Conservation (phyloP, 2,888 invertebrate genomes). For the Maniola hyperantus region DNA sequence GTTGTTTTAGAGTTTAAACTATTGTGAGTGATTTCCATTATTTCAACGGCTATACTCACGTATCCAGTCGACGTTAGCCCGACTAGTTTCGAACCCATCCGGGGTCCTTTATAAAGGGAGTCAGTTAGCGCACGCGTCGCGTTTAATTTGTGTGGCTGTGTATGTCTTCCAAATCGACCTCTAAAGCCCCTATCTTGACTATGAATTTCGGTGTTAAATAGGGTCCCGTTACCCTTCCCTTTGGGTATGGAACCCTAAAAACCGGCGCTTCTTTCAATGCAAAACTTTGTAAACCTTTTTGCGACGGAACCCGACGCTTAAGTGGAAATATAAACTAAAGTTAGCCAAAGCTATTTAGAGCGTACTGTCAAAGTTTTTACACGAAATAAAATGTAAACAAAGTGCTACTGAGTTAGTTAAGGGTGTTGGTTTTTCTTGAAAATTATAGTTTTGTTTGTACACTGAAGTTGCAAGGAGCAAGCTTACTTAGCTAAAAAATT, state of each 20-base stretch:
- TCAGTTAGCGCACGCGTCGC: too few species aligned
- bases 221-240: too few species aligned
- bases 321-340: constrained; percentile 17
- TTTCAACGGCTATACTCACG: too few species aligned
- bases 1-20: too few species aligned
- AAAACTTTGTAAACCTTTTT: constrained; percentile 20
- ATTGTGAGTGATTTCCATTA: too few species aligned
- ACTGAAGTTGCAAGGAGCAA: not conserved
- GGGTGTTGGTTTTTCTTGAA: not conserved
- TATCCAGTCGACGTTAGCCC: too few species aligned
- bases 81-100: too few species aligned
- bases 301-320: not conserved
- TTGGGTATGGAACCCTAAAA: not conserved
- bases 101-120: too few species aligned
- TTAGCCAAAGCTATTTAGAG: constrained; percentile 8
- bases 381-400: constrained; percentile 19
- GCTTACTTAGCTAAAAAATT: not conserved
- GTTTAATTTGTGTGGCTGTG: too few species aligned
- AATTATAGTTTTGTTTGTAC: constrained; percentile 5
- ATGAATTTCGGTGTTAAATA: too few species aligned
- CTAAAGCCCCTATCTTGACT: too few species aligned
- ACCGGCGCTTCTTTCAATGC: constrained; percentile 4
- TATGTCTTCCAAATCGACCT: too few species aligned
- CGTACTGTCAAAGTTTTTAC: constrained; percentile 4
- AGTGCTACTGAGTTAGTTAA: not conserved